Conservation (phyloP, 2,113 vertebrate species). For the Pelusios castaneus region DNA sequence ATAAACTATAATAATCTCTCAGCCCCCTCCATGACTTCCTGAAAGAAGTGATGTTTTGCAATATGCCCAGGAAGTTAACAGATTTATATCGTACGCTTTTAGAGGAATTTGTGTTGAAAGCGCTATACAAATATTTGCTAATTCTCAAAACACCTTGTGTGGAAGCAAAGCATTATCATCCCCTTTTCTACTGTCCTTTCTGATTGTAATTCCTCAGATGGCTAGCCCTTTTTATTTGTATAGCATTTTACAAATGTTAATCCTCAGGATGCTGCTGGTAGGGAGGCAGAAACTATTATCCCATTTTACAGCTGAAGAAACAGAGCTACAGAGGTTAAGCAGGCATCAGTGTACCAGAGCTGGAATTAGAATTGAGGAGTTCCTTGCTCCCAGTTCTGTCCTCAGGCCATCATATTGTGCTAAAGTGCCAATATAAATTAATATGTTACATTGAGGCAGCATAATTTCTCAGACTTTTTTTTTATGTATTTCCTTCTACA, state of each 20-base stretch:
- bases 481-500: neutral
- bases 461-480: constrained; percentile 19
- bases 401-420: neutral
- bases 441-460: neutral
- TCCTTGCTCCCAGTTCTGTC: neutral
- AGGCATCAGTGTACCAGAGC: neutral
- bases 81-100: neutral
- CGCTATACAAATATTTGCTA: neutral
- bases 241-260: neutral
- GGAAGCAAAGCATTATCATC: neutral
- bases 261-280: neutral
- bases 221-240: neutral
- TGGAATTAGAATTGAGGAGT: neutral
- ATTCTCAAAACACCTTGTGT: neutral
- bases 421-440: neutral
- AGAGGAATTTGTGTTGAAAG: neutral
- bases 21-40: neutral
- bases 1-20: neutral
- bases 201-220: neutral
- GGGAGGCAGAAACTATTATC: neutral
- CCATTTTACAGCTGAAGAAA: neutral
- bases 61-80: neutral
- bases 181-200: neutral
- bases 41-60: neutral
- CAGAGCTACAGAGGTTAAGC: neutral